phyloP scores from a whole-genome alignment of 2,888 invertebrate genomes.

The Conomelus anceps region DNA sequence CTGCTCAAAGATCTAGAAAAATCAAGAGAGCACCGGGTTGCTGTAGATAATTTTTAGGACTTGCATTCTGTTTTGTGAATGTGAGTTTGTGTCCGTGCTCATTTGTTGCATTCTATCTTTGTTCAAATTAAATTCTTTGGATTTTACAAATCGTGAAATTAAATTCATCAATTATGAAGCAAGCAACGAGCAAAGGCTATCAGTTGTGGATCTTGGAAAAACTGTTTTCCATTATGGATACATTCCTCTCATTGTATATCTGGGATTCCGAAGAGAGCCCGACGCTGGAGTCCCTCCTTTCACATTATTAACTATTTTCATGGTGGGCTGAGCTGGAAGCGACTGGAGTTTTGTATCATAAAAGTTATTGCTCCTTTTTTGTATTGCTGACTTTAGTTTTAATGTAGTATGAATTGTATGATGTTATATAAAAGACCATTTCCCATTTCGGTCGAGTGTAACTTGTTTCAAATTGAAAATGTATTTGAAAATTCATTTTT shows the following conservation, averaged over 20 bases:
- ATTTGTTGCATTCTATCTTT: no score
- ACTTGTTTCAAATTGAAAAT: background rate
- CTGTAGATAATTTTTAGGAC: no score
- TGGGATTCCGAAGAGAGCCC: constrained; percentile 61
- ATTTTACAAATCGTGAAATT: constrained; percentile 18
- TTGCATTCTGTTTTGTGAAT: no score
- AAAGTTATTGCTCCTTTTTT: background rate
- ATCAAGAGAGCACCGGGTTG: no score
- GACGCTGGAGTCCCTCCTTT: constrained; percentile 63
- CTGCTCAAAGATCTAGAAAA: no score
- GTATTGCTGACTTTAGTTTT: background rate
- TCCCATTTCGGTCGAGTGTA: background rate
- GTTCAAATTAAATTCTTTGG: background rate
- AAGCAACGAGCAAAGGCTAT: constrained; percentile 57
- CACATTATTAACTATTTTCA: constrained; percentile 41
- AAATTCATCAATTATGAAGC: constrained; percentile 36
- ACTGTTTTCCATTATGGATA: constrained; percentile 63
- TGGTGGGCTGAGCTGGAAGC: background rate
- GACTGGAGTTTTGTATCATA: background rate
- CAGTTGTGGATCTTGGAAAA: constrained; percentile 52
- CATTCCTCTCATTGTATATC: constrained; percentile 59
- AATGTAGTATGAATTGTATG: background rate
- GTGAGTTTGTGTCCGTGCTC: no score
- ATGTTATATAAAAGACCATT: background rate
- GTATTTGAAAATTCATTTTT: background rate